Evolutionary conservation across 1,140 invertebrate genomes (phyloP), one percentile per base, ranked within the genome.

Genomic region (Manduca sexta): DNA sequence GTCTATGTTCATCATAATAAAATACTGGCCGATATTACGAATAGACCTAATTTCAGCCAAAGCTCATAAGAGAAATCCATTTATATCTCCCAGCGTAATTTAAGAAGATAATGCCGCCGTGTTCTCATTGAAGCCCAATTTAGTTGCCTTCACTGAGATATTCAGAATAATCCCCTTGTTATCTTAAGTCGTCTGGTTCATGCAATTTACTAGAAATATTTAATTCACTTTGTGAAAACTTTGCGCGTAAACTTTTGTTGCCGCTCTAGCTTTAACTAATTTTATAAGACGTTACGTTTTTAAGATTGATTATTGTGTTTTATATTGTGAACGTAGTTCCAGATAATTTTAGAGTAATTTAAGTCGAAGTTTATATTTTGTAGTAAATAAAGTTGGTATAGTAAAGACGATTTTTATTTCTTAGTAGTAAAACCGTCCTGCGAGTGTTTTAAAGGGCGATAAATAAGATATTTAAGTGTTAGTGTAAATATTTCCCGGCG

Each of bases 91-190:
- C 3, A 14, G 13, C 7, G 2, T 39, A 47, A 39, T 47, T 40
- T 31, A 40, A 39, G 39, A 47, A 47, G 35, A 47, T 17, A 39
- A 47, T 30, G 39, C 26, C 37, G 21, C 16, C 14, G n/a, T 39
- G 21, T n/a, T 12, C 35, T 21, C 29, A 21, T 47, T 47, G 45
- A 40, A 47, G 35, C 3, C 45, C 12, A 37, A 47, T 39, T 47
- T 47, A 30, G 45, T 47, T 39, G 5, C 39, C 45, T 38, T 17
- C 15, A 40, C 29, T n/a, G 5, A 51, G 15, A 15, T 31, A 18
- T 49, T 46, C 34, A 38, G 39, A 49, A 49, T 31, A 42, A 49
- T 42, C 11, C 16, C 21, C 14, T 45, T 21, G 46, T 43, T 43
- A 49, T 43, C 31, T 49, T 42, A 37, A 43, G 48, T 37, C 37